These are phyloP conservation scores for Dendroctonus ponderosae DNA, from an alignment of 1,140 invertebrate species.

Conservation along the genomic window DNA sequence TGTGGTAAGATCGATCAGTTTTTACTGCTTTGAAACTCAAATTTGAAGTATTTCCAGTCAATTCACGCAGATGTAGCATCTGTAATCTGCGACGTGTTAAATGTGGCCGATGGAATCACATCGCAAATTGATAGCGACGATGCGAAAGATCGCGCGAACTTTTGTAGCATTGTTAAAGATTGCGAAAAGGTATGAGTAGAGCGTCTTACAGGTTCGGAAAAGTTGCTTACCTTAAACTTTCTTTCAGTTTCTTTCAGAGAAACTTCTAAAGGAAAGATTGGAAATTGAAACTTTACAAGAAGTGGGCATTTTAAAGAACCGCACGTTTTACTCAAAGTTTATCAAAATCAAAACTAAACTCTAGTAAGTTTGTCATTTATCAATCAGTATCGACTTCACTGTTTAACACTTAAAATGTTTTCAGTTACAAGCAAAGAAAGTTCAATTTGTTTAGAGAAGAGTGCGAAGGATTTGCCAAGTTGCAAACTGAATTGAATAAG, in stretches of 20 bases:
- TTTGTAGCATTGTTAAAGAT: slow-evolving; percentile 75
- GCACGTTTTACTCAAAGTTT: slow-evolving; percentile 92
- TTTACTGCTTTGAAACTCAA: neutral
- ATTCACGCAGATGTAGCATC: slow-evolving; percentile 74
- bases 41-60: slow-evolving; percentile 50
- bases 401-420: slow-evolving; percentile 46
- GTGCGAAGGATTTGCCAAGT: slow-evolving; percentile 97
- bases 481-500: slow-evolving; percentile 94
- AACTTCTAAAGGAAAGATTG: slow-evolving; percentile 85
- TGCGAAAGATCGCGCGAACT: slow-evolving; percentile 67
- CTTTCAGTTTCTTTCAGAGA: slow-evolving; percentile 73
- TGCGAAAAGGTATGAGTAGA: slow-evolving; percentile 61
- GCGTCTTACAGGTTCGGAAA: neutral
- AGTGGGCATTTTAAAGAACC: slow-evolving; percentile 87
- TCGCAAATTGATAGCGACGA: slow-evolving; percentile 58
- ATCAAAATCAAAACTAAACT: slow-evolving; percentile 97
- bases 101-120: slow-evolving; percentile 72
- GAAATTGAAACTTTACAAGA: slow-evolving; percentile 93
- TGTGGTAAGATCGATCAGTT: slow-evolving; percentile 56
- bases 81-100: slow-evolving; percentile 75
- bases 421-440: slow-evolving; percentile 97
- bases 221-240: neutral
- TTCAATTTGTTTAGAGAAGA: slow-evolving; percentile 99
- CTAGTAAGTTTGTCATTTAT: slow-evolving; percentile 73
- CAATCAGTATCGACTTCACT: neutral